phyloP scores from a whole-genome alignment of 2,113 vertebrate genomes.

The Ictidomys tridecemlineatus region DNA sequence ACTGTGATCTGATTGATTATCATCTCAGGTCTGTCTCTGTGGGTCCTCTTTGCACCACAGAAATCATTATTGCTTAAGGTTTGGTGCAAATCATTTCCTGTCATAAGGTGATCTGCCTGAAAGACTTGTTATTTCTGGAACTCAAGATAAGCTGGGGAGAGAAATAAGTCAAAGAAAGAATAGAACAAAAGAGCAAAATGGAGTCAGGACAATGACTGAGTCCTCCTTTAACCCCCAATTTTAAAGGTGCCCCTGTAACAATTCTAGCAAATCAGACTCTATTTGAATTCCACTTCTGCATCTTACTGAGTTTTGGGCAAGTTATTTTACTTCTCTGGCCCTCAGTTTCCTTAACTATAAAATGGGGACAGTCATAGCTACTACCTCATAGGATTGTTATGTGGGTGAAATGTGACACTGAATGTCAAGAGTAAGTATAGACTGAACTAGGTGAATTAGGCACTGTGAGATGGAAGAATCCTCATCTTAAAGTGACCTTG shows the following conservation, averaged over 20 bases:
- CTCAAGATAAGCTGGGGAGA: background rate
- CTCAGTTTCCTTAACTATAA: slow-evolving; percentile 62
- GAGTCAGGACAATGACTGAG: background rate
- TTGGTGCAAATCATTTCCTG: background rate
- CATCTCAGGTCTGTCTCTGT: background rate
- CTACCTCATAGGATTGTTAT: background rate
- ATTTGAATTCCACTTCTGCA: slow-evolving; percentile 22
- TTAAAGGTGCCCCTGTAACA: background rate
- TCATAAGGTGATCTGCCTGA: background rate
- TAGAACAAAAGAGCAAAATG: background rate
- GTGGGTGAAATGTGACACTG: background rate
- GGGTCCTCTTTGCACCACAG: background rate
- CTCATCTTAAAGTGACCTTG: slow-evolving; percentile 17
- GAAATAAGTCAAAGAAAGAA: background rate
- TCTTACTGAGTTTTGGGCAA: slow-evolving; percentile 4
- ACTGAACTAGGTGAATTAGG: background rate
- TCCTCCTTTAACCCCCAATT: background rate
- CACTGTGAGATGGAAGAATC: background rate
- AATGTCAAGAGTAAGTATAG: background rate
- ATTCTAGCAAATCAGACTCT: background rate
- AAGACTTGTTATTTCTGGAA: background rate
- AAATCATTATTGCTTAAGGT: background rate
- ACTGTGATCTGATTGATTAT: background rate
- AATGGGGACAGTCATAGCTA: slow-evolving; percentile 36
- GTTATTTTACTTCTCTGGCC: slow-evolving; percentile 42